A percentile compares a stretch with the other conserved stretches of the same genome.
Evolutionary conservation across 2,888 invertebrate genomes (phyloP).

Genomic region (Pharmacophagus antenor): DNA sequence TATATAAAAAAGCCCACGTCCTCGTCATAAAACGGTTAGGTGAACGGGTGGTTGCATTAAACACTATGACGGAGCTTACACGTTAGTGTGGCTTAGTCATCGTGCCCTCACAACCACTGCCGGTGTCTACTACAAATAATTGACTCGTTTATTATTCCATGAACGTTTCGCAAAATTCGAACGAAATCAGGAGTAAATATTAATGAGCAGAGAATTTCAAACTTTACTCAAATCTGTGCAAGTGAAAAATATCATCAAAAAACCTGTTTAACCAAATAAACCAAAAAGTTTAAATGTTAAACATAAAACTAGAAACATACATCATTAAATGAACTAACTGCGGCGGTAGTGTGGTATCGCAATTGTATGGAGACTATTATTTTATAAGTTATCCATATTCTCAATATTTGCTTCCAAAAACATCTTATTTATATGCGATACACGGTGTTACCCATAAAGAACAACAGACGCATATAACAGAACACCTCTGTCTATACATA

Average conservation of each 20-base stretch:
- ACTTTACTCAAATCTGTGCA: too few species aligned
- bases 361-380: conserved; percentile 16
- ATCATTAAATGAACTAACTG: neutral
- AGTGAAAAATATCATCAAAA: neutral
- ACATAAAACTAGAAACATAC: neutral
- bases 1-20: conserved; percentile 22
- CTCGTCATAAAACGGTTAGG: conserved; percentile 27
- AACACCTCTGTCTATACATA: conserved; percentile 33
- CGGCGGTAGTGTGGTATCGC: neutral
- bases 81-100: conserved; percentile 5
- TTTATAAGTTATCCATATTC: conserved; percentile 26
- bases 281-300: neutral
- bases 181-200: conserved; percentile 13
- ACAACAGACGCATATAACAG: conserved; percentile 26
- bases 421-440: conserved; percentile 39
- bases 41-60: conserved; percentile 24
- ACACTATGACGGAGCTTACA: neutral
- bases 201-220: too few species aligned
- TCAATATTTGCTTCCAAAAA: conserved; percentile 32
- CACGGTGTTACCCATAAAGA: conserved; percentile 34
- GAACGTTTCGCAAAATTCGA: conserved; percentile 14
- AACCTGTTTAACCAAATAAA: too few species aligned
- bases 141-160: conserved; percentile 15
- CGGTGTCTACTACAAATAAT: conserved; percentile 11
- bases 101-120: conserved; percentile 17